A percentile compares a stretch with the other conserved stretches of the same genome.
Evolutionary conservation across 2,797 vertebrate species (phyloP).

Genomic region (Spinus olivaceus): DNA sequence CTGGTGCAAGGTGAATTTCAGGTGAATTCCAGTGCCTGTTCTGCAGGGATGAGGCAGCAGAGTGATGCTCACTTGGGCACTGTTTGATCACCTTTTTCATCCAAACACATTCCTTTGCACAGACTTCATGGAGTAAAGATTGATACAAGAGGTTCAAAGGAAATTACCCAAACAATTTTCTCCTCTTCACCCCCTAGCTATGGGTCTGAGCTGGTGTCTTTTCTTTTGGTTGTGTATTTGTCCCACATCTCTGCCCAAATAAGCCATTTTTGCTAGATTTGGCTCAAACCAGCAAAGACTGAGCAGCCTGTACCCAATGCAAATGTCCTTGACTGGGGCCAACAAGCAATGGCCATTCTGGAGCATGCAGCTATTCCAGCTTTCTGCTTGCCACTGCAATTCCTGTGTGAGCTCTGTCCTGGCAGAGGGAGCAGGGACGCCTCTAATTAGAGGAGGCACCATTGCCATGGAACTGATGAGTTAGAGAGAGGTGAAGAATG

Average conservation of each 20-base stretch:
- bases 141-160: background rate
- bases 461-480: constrained; percentile 1
- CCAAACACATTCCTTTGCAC: background rate
- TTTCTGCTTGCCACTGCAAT: constrained; percentile 4
- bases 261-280: background rate
- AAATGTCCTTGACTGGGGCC: background rate
- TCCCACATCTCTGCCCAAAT: background rate
- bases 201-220: background rate
- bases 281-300: background rate
- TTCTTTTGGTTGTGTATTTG: background rate
- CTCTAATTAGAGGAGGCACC: constrained; percentile 6
- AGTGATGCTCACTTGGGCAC: background rate
- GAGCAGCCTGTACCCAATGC: background rate
- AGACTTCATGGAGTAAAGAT: background rate
- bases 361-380: background rate
- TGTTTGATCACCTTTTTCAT: background rate
- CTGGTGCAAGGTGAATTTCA: background rate
- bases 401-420: background rate
- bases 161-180: background rate
- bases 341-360: background rate
- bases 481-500: constrained; percentile 33
- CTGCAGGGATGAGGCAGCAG: background rate
- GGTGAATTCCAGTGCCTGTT: background rate
- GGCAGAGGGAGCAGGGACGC: background rate
- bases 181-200: background rate